Percentiles rank a stretch among this genome's conserved stretches.
Evolutionary conservation across 2,797 vertebrate species (phyloP).

Genomic region (Scolopax rusticola): DNA sequence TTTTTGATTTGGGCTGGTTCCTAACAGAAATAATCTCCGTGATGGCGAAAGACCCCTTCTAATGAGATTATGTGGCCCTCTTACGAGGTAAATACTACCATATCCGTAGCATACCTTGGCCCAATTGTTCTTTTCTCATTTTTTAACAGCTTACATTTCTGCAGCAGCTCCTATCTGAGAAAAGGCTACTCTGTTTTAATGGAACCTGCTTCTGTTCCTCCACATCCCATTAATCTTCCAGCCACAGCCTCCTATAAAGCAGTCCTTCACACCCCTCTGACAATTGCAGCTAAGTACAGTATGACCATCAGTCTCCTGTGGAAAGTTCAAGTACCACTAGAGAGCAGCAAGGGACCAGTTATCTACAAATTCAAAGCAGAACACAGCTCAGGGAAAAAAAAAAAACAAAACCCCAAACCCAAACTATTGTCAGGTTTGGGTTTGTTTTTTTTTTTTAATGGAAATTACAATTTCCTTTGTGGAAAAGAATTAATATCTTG

Average conservation of each 20-base stretch:
- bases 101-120: background rate
- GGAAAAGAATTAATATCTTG: background rate
- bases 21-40: background rate
- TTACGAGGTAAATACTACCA: background rate
- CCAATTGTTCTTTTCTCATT: background rate
- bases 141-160: background rate
- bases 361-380: background rate
- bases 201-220: background rate
- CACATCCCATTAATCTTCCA: background rate
- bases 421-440: too few species aligned
- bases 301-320: background rate
- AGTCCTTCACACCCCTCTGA: background rate
- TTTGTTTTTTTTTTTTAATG: background rate
- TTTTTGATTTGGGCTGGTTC: background rate
- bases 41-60: background rate
- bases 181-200: background rate
- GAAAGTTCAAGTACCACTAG: conserved; percentile 43
- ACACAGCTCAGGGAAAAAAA: background rate
- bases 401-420: too few species aligned
- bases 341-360: conserved; percentile 53
- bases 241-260: background rate
- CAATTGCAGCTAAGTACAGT: background rate
- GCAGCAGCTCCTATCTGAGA: background rate
- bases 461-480: background rate
- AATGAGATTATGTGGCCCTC: background rate